Conservation (phyloP, 2,797 vertebrate genomes). For the Tapera naevia region DNA sequence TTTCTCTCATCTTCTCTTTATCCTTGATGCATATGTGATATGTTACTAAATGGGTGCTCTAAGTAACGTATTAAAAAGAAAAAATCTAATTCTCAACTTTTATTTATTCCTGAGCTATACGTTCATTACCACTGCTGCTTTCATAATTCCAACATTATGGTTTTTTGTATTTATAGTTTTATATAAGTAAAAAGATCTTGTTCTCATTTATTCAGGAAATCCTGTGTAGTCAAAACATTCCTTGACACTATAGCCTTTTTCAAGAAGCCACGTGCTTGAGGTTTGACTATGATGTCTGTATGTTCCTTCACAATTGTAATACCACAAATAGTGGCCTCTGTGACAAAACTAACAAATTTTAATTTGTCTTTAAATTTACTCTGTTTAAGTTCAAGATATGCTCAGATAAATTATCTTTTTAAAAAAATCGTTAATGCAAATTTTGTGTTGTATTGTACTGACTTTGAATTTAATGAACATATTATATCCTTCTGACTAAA, state of each 20-base stretch:
- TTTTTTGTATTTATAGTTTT: not conserved
- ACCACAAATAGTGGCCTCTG: slow-evolving; percentile 2
- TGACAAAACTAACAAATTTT: slow-evolving; percentile 2
- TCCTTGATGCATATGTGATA: not conserved
- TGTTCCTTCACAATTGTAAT: slow-evolving; percentile 16
- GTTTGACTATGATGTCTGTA: not conserved
- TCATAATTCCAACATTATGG: not conserved
- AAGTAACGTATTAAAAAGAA: not conserved
- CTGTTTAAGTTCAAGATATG: not conserved
- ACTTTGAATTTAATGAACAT: not conserved
- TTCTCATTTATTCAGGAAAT: not conserved
- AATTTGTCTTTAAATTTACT: not conserved
- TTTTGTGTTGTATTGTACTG: not conserved
- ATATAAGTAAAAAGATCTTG: not conserved
- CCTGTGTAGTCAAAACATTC: not conserved
- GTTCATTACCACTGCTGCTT: not conserved
- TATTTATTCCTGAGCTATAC: not conserved
- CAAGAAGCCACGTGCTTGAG: not conserved
- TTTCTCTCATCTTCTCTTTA: not conserved
- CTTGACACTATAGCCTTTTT: not conserved
- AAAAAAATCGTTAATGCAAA: not conserved
- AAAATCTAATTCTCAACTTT: not conserved
- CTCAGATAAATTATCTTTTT: not conserved
- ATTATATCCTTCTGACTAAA: not conserved
- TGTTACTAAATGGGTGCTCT: not conserved